Percentiles rank a stretch among this genome's conserved stretches.
Conservation (phyloP, 2,888 invertebrate genomes). For the Tipula unca region DNA sequence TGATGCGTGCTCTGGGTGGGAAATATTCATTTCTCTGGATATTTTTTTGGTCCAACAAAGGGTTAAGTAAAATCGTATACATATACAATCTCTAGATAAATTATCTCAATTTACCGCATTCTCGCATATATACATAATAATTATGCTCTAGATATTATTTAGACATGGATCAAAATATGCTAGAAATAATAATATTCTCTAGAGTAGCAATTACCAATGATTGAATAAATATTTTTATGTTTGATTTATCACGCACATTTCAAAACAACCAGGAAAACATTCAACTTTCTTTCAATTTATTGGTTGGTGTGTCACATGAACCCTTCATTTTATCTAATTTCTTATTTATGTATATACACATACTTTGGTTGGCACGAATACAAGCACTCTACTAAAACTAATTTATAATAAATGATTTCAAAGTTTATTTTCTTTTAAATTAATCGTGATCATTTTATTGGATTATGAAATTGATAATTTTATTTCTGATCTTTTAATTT, state of each 20-base stretch:
- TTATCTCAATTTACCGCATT: background rate
- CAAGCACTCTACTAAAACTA: background rate
- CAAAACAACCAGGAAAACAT: background rate
- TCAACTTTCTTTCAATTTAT: background rate
- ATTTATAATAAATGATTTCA: background rate
- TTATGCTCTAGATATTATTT: slow-evolving; percentile 14
- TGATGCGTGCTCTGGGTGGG: background rate
- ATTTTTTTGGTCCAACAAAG: background rate
- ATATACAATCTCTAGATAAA: background rate
- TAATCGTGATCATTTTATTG: background rate
- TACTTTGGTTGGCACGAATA: background rate
- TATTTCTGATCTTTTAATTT: background rate
- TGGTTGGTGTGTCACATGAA: background rate
- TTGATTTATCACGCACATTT: slow-evolving; percentile 14
- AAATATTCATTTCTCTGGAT: background rate
- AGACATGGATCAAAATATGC: background rate
- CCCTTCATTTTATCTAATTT: background rate
- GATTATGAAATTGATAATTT: background rate
- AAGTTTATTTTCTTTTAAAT: background rate
- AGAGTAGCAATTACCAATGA: background rate
- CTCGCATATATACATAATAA: background rate
- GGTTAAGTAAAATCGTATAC: background rate
- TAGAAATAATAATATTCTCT: background rate
- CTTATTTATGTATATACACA: background rate
- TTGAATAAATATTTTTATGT: background rate